Base-by-base conservation (phyloP, 2,113 vertebrate species). In the Tachycineta bicolor region DNA sequence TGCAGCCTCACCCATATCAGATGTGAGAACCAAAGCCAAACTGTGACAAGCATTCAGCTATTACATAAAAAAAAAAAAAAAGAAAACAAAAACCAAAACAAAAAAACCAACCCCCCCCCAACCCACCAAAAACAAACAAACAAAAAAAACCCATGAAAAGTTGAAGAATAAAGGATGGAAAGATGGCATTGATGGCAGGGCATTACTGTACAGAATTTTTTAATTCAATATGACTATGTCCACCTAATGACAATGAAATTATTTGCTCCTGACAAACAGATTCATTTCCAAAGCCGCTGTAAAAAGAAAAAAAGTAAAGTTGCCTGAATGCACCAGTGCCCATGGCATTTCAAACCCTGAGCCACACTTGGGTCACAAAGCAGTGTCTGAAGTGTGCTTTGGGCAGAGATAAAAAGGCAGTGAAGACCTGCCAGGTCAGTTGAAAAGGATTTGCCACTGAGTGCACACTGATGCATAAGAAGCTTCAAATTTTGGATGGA, bases 241-340 rank as follows among this genome's bases (percentile, higher is more conserved):
- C 8, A 49, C 39, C 67, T 84, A 87, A 88, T 29, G 47, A 29
- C 64, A 80, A 85, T 95, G 39, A 92, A 49, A 44, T 78, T 25
- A 81, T 95, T 97, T 96, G n/a, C 64, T 78, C 33, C 84, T 65
- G 87, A 87, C 63, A 68, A 50, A 73, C 1, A 74, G 33, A 55
- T 20, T 60, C 0, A 24, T 37, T 81, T 77, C 77, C 28, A 9
- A 73, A 90, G 25, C 7, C 23, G 2, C 23, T 77, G 31, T 15
- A 7, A 75, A 50, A 78, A 49, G 9, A 43, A 58, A 87, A 90
- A 90, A 89, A 78, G 52, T 63, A 47, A 73, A 89, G 47, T 29
- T 55, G 33, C 17, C 59, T 63, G 65, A 94, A 92, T 16, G 43
- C 59, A 88, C 26, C 73, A 58, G 39, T 14, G 25, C 62, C 75